These are phyloP conservation scores for Esox lucius DNA, from an alignment of 2,797 vertebrate species.

Conservation along the genomic window DNA sequence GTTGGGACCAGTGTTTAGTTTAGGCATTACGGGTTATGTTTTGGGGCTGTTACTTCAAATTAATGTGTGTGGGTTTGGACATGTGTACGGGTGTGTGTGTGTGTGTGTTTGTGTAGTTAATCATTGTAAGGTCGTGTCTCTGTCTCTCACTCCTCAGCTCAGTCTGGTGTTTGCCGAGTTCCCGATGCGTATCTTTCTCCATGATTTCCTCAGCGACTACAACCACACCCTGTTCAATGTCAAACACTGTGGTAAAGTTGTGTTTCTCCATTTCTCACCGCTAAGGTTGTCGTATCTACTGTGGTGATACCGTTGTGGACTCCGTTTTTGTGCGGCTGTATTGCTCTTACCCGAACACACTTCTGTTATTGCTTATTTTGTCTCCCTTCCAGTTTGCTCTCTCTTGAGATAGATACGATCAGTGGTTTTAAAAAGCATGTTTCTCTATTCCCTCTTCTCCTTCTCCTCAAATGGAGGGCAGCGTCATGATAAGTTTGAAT, in stretches of 20 bases:
- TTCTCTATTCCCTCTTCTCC: not conserved
- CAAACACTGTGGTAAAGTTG: conserved; percentile 80
- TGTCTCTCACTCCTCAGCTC: conserved; percentile 70
- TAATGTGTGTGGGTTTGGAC: too few species aligned
- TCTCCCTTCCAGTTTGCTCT: too few species aligned
- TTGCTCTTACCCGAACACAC: not conserved
- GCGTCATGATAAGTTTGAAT: not conserved
- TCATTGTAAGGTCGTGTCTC: conserved; percentile 6
- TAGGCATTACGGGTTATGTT: too few species aligned
- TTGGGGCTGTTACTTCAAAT: too few species aligned
- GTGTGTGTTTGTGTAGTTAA: not conserved
- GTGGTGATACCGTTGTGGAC: not conserved
- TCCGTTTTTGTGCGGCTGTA: not conserved
- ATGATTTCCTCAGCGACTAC: conserved; percentile 72
- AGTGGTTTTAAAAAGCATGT: not conserved
- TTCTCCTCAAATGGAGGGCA: not conserved
- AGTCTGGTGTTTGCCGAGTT: conserved; percentile 91
- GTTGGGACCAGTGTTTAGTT: too few species aligned
- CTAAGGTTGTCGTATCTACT: not conserved
- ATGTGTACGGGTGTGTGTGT: not conserved
- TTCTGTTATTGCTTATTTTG: too few species aligned
- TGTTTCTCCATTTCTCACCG: not conserved
- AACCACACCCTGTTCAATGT: conserved; percentile 80
- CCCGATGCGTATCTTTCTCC: conserved; percentile 87
- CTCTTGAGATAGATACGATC: not conserved